phyloP scores from a whole-genome alignment of 1,140 invertebrate species.

The Pseudomyrmex dendroicus region DNA sequence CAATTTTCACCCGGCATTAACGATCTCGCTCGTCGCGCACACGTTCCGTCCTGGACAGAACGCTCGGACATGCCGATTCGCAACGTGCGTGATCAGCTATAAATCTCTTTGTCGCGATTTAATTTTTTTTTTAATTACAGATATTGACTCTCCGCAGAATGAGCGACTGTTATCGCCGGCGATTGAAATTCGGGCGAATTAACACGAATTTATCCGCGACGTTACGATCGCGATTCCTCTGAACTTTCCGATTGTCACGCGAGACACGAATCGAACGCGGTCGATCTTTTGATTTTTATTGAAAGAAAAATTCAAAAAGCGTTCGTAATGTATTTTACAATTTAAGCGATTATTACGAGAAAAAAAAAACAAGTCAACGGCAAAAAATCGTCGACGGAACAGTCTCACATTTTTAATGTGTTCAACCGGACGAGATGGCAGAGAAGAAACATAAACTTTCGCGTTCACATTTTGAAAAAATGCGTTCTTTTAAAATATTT shows the following conservation, averaged over 20 bases:
- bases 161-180: background rate
- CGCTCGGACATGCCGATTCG: constrained; percentile 6
- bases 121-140: background rate
- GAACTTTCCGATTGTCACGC: background rate
- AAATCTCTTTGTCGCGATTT: constrained; percentile 32
- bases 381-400: constrained; percentile 16
- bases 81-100: background rate
- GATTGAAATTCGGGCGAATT: background rate
- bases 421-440: background rate
- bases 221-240: background rate
- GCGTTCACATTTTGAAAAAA: too few relatives aligned
- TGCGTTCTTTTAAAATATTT: too few relatives aligned
- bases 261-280: background rate
- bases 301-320: too few relatives aligned
- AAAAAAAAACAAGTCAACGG: constrained; percentile 37
- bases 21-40: constrained; percentile 36
- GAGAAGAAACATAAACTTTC: background rate
- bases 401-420: constrained; percentile 11
- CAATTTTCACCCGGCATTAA: constrained; percentile 61
- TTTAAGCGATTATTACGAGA: constrained; percentile 42
- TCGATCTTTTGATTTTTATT: background rate
- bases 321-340: too few relatives aligned
- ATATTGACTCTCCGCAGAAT: background rate
- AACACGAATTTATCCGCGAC: background rate
- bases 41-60: constrained; percentile 18